These are phyloP conservation scores for Gymnoscopelus microlampas DNA, from an alignment of 2,797 vertebrate genomes.

Conservation along the genomic window DNA sequence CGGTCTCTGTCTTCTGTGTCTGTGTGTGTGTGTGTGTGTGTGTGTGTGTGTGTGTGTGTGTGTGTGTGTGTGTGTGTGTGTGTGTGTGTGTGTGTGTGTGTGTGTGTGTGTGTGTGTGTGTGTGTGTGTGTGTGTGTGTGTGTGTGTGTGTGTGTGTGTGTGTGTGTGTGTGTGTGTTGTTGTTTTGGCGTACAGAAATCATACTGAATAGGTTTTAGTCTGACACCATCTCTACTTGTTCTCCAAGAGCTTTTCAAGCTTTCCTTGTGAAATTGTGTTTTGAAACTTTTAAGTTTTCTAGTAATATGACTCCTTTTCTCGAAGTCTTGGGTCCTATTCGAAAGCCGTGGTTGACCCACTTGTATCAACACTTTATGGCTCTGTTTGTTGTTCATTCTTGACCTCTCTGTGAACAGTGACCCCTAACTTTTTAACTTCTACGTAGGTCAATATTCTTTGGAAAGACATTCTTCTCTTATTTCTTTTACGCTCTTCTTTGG, in stretches of 20 bases:
- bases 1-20: too few relatives aligned
- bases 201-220: neutral
- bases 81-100: too few relatives aligned
- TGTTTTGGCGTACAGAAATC: neutral
- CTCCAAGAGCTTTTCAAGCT: neutral
- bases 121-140: too few relatives aligned
- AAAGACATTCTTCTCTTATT: neutral
- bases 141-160: too few relatives aligned
- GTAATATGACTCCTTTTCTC: neutral
- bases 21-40: too few relatives aligned
- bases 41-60: too few relatives aligned
- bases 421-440: conserved; percentile 15
- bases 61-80: too few relatives aligned
- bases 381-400: conserved; percentile 7
- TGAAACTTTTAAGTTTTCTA: neutral
- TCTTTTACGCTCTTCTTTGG: neutral
- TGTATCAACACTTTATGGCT: neutral
- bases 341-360: neutral
- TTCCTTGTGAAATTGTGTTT: neutral
- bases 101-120: too few relatives aligned
- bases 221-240: neutral
- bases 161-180: neutral
- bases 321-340: neutral
- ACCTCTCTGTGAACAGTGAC: conserved; percentile 14
- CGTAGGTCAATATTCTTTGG: neutral